phyloP scores from a whole-genome alignment of 2,113 vertebrate species.

The Tylochromis polylepis region DNA sequence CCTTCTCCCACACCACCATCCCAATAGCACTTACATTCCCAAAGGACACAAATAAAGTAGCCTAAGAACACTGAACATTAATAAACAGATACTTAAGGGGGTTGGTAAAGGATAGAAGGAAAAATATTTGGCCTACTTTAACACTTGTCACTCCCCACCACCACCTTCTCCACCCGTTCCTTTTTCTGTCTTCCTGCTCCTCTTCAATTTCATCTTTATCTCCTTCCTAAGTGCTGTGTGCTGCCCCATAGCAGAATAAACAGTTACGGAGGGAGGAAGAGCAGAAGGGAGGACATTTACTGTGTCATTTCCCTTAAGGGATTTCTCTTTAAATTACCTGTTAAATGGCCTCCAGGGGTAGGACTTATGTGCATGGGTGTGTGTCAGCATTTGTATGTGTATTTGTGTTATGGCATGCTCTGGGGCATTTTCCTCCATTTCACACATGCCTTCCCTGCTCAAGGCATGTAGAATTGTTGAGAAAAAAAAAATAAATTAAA shows the following conservation, averaged over 20 bases:
- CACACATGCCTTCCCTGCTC: slow-evolving; percentile 61
- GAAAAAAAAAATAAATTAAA: slow-evolving; percentile 36
- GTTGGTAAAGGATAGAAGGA: slow-evolving; percentile 8
- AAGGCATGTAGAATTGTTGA: slow-evolving; percentile 39
- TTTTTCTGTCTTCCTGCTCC: neutral
- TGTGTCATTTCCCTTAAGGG: slow-evolving; percentile 54
- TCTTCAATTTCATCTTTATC: slow-evolving; percentile 23
- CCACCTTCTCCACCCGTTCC: neutral
- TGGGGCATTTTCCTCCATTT: slow-evolving; percentile 57
- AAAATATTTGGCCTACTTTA: slow-evolving; percentile 49
- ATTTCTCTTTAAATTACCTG: slow-evolving; percentile 76
- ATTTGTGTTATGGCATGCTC: slow-evolving; percentile 32
- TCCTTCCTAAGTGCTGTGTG: slow-evolving; percentile 46
- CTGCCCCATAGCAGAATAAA: slow-evolving; percentile 53
- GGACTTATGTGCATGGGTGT: slow-evolving; percentile 15
- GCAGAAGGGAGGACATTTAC: slow-evolving; percentile 55
- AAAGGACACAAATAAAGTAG: slow-evolving; percentile 42
- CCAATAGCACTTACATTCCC: slow-evolving; percentile 1
- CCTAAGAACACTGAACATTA: slow-evolving; percentile 54
- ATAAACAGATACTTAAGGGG: slow-evolving; percentile 54
- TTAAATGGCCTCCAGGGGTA: slow-evolving; percentile 68
- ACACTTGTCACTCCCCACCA: slow-evolving; percentile 43
- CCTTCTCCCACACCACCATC: slow-evolving; percentile 14
- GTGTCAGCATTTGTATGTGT: slow-evolving; percentile 25
- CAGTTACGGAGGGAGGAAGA: slow-evolving; percentile 45